A percentile compares a stretch with the other conserved stretches of the same genome.
Evolutionary conservation across 2,888 invertebrate species (phyloP).

Genomic region (Drosophila helvetica): DNA sequence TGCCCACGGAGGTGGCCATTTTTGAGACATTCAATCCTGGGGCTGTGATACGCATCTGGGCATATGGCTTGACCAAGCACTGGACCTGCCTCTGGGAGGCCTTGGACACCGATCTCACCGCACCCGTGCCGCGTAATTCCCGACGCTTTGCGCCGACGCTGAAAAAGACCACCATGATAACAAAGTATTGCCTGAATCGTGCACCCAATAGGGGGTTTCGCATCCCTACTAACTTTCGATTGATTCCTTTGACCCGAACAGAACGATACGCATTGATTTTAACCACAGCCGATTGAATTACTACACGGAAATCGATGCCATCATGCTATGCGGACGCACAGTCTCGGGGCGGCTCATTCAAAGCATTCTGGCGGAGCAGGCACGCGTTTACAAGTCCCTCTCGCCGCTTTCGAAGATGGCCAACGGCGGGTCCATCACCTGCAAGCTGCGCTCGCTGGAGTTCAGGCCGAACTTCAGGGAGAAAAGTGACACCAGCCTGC

Average conservation of each 20-base stretch:
- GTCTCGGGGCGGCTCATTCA: slow-evolving; percentile 74
- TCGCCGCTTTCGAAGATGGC: not conserved
- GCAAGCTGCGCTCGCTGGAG: slow-evolving; percentile 81
- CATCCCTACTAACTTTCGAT: not conserved
- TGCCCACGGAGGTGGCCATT: slow-evolving; percentile 86
- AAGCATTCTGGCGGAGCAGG: slow-evolving; percentile 55
- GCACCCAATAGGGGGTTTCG: not conserved
- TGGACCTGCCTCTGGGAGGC: slow-evolving; percentile 93
- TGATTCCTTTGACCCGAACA: slow-evolving; percentile 80
- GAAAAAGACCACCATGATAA: slow-evolving; percentile 84
- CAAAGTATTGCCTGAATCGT: slow-evolving; percentile 84
- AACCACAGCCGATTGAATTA: slow-evolving; percentile 92
- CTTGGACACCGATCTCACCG: slow-evolving; percentile 41
- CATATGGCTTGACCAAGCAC: slow-evolving; percentile 84
- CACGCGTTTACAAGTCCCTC: not conserved
- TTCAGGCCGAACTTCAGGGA: slow-evolving; percentile 80
- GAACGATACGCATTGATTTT: slow-evolving; percentile 92
- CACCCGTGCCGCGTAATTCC: slow-evolving; percentile 85
- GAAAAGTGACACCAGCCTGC: slow-evolving; percentile 76
- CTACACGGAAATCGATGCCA: slow-evolving; percentile 94
- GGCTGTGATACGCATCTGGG: slow-evolving; percentile 92
- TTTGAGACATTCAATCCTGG: slow-evolving; percentile 95
- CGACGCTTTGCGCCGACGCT: slow-evolving; percentile 91
- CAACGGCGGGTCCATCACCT: slow-evolving; percentile 79
- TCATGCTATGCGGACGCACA: slow-evolving; percentile 89